These are phyloP conservation scores for Coracias cyanogaster DNA, from an alignment of 2,797 vertebrate species.

Conservation along the genomic window DNA sequence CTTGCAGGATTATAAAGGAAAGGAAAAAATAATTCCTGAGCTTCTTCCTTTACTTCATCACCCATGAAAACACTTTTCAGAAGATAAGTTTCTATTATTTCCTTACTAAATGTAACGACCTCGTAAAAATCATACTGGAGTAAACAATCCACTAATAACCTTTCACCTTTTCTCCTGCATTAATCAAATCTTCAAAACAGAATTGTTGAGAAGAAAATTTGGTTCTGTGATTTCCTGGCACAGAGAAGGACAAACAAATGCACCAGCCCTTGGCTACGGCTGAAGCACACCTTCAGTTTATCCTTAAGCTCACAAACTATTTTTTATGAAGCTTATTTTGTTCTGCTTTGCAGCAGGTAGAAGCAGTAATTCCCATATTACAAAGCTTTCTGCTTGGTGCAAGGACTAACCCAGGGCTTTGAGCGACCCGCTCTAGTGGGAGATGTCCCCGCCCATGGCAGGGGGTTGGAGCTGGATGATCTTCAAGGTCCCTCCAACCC, in stretches of 20 bases:
- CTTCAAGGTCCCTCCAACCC: neutral
- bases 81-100: neutral
- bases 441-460: neutral
- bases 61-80: neutral
- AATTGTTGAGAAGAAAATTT: neutral
- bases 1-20: neutral
- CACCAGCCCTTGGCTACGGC: neutral
- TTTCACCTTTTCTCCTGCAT: neutral
- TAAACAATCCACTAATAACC: neutral
- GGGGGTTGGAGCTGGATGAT: neutral
- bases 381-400: neutral
- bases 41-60: neutral
- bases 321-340: neutral
- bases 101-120: neutral
- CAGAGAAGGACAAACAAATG: neutral
- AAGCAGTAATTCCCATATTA: neutral
- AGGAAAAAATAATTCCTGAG: neutral
- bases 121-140: neutral
- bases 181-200: neutral
- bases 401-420: neutral
- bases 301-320: neutral
- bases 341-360: neutral
- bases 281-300: neutral
- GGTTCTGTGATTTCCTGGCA: neutral
- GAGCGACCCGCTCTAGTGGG: neutral